Evolutionary conservation across 2,113 vertebrate genomes (phyloP).

Genomic region (Phylloscopus trochiloides): DNA sequence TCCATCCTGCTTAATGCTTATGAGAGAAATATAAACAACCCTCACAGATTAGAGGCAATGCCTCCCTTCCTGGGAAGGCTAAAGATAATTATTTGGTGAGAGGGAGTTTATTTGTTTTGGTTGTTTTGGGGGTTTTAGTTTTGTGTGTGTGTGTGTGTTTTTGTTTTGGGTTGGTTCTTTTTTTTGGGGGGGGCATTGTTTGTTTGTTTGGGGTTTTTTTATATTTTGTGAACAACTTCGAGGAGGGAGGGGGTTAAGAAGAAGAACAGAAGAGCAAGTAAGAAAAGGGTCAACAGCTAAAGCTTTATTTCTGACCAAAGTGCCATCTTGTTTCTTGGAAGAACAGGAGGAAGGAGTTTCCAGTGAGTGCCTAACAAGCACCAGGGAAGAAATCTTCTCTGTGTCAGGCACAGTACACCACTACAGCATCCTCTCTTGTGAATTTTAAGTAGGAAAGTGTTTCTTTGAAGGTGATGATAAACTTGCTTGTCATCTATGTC

Average conservation of each 20-base stretch:
- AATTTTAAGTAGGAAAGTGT: not conserved
- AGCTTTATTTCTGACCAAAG: not conserved
- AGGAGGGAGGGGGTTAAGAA: no score
- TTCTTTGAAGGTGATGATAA: not conserved
- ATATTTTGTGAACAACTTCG: not conserved
- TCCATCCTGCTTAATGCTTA: not conserved
- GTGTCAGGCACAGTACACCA: not conserved
- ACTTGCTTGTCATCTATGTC: not conserved
- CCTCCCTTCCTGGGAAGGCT: not conserved
- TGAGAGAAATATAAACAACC: not conserved
- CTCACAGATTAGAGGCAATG: not conserved
- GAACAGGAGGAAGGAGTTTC: not conserved
- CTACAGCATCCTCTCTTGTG: not conserved
- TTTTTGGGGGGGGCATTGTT: not conserved
- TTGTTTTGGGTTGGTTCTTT: not conserved
- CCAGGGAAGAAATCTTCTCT: not conserved
- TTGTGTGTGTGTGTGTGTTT: not conserved
- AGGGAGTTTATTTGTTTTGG: not conserved
- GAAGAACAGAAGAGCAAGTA: not conserved
- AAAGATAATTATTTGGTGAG: not conserved
- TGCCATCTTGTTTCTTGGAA: not conserved
- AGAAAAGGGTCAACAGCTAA: not conserved
- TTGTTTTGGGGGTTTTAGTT: not conserved
- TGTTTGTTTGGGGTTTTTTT: not conserved
- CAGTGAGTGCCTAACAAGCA: not conserved